phyloP scores from a whole-genome alignment of 1,140 invertebrate genomes.

The Parapsyche elsis region DNA sequence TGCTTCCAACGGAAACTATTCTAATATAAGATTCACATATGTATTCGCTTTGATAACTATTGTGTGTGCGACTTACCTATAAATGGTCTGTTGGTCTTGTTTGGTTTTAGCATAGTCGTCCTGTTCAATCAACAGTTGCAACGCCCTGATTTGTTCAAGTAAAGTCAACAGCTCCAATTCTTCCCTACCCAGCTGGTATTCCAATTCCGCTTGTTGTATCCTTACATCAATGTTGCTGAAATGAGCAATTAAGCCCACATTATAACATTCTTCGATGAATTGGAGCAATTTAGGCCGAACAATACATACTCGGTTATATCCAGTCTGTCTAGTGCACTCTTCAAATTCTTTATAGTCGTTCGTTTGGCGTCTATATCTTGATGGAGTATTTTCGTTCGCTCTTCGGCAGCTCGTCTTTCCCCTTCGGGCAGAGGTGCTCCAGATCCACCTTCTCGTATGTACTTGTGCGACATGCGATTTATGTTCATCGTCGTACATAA shows the following conservation, averaged over 20 bases:
- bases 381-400: slow-evolving; percentile 73
- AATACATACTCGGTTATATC: slow-evolving; percentile 82
- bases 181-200: slow-evolving; percentile 87
- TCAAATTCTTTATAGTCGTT: slow-evolving; percentile 79
- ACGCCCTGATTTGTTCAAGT: slow-evolving; percentile 82
- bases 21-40: not conserved
- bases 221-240: slow-evolving; percentile 88
- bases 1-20: no score
- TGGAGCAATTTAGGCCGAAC: not conserved
- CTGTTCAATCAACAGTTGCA: slow-evolving; percentile 81
- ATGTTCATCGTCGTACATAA: slow-evolving; percentile 70
- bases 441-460: slow-evolving; percentile 58
- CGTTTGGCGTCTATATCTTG: slow-evolving; percentile 78
- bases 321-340: slow-evolving; percentile 77
- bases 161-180: slow-evolving; percentile 86
- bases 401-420: slow-evolving; percentile 76
- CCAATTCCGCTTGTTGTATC: slow-evolving; percentile 89
- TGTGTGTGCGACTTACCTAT: slow-evolving; percentile 67
- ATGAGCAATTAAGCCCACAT: slow-evolving; percentile 36
- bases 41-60: not conserved
- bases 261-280: slow-evolving; percentile 4
- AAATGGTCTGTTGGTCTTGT: slow-evolving; percentile 68
- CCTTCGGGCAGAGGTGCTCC: slow-evolving; percentile 66
- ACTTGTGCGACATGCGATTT: slow-evolving; percentile 57
- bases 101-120: slow-evolving; percentile 67